Evolutionary conservation across 2,888 invertebrate genomes (phyloP).

Genomic region (Mactromeris polynyma): DNA sequence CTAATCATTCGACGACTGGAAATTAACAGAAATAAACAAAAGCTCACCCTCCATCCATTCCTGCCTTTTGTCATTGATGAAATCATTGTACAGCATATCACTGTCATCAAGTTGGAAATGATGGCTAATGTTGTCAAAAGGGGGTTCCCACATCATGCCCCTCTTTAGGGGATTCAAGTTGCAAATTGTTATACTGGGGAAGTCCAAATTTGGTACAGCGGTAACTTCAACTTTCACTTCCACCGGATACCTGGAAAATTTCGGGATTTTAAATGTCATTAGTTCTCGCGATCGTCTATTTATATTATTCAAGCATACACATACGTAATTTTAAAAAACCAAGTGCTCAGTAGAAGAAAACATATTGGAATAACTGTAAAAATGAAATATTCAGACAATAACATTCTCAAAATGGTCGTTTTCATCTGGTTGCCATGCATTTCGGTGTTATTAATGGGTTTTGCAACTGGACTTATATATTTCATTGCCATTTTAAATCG

Average conservation of each 20-base stretch:
- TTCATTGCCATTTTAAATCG: too few relatives aligned
- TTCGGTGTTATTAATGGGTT: too few relatives aligned
- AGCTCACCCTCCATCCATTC: slow-evolving; percentile 31
- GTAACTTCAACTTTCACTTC: slow-evolving; percentile 80
- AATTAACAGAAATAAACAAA: background rate
- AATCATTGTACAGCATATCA: slow-evolving; percentile 70
- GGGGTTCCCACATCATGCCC: slow-evolving; percentile 34
- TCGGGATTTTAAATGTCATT: background rate
- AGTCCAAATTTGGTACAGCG: slow-evolving; percentile 74
- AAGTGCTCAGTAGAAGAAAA: too few relatives aligned
- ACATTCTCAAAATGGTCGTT: too few relatives aligned
- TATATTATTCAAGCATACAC: background rate
- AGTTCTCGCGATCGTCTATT: background rate
- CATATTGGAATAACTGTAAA: too few relatives aligned
- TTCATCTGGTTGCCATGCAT: too few relatives aligned
- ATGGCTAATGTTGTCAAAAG: slow-evolving; percentile 50
- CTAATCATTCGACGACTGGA: too few relatives aligned
- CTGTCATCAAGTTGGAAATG: slow-evolving; percentile 59
- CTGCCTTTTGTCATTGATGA: slow-evolving; percentile 44
- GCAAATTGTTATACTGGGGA: slow-evolving; percentile 83
- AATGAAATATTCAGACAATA: too few relatives aligned
- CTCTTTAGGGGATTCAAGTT: slow-evolving; percentile 80
- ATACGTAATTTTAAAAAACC: too few relatives aligned
- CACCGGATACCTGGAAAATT: slow-evolving; percentile 74
- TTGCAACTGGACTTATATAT: too few relatives aligned